Conservation (phyloP, 1,140 invertebrate genomes). For the Cephus cinctus region DNA sequence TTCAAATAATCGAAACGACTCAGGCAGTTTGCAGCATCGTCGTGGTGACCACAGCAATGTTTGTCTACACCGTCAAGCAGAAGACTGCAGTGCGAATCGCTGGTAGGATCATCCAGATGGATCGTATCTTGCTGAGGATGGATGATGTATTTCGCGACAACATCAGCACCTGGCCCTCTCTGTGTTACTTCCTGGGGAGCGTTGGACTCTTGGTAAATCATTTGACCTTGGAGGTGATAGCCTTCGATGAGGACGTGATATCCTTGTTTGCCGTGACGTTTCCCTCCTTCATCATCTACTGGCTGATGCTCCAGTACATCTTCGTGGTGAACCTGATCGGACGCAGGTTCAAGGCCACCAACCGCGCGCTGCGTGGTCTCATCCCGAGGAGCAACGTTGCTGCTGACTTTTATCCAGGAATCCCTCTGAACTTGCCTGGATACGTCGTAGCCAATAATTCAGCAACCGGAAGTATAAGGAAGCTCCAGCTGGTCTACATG, state of each 20-base stretch:
- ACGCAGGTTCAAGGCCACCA: slow-evolving; percentile 5
- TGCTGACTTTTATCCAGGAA: too few species aligned
- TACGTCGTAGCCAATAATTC: too few species aligned
- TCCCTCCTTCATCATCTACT: slow-evolving; percentile 3
- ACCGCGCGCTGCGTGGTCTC: too few species aligned
- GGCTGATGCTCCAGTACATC: slow-evolving; percentile 18
- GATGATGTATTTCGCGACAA: not conserved
- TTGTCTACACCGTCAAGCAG: slow-evolving; percentile 9
- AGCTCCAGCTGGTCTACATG: slow-evolving; percentile 10
- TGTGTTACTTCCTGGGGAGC: not conserved
- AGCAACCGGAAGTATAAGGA: too few species aligned
- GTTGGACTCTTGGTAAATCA: not conserved
- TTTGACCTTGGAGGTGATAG: not conserved
- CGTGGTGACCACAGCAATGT: not conserved
- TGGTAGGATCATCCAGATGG: slow-evolving; percentile 4
- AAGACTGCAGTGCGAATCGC: slow-evolving; percentile 3
- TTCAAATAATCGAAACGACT: slow-evolving; percentile 1
- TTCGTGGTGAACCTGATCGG: slow-evolving; percentile 1
- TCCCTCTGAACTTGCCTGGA: too few species aligned
- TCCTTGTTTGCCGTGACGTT: not conserved
- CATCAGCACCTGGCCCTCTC: not conserved
- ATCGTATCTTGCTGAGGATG: not conserved
- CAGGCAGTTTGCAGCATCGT: not conserved
- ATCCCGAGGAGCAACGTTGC: too few species aligned
- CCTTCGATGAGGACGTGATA: not conserved